These are phyloP conservation scores for Maniola jurtina DNA, from an alignment of 1,140 invertebrate species.

Conservation along the genomic window DNA sequence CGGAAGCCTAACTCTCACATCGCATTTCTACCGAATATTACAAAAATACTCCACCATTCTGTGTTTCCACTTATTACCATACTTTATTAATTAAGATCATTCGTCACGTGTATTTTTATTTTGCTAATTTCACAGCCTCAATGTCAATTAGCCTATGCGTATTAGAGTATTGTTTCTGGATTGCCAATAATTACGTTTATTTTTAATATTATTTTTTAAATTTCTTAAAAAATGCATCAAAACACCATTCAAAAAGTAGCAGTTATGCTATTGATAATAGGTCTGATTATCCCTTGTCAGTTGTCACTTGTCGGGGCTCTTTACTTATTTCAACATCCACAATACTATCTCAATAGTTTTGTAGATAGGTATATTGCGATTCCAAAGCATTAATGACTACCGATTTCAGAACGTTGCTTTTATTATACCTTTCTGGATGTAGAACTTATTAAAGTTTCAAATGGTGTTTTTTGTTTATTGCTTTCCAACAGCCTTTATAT, in stretches of 20 bases:
- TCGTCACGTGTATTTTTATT: conserved; percentile 73
- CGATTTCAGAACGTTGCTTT: conserved; percentile 27
- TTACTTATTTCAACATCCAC: conserved; percentile 43
- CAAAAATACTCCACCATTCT: conserved; percentile 48
- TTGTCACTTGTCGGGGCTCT: conserved; percentile 61
- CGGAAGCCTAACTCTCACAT: conserved; percentile 40
- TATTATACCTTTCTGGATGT: neutral
- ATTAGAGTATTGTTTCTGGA: conserved; percentile 77
- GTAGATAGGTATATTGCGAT: conserved; percentile 42
- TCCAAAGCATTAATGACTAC: conserved; percentile 36
- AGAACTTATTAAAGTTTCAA: conserved; percentile 26
- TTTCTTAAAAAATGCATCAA: conserved; percentile 76
- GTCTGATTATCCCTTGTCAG: conserved; percentile 64
- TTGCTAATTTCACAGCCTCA: conserved; percentile 78
- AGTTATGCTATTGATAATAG: conserved; percentile 73
- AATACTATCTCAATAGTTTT: conserved; percentile 39
- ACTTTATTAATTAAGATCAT: conserved; percentile 68
- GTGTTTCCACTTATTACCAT: conserved; percentile 55
- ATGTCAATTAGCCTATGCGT: conserved; percentile 77
- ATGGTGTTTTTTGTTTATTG: conserved; percentile 31
- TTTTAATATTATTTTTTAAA: conserved; percentile 62
- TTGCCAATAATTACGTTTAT: conserved; percentile 74
- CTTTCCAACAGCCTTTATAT: conserved; percentile 28
- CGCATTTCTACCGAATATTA: conserved; percentile 48
- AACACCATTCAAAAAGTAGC: conserved; percentile 77